Evolutionary conservation across 2,888 invertebrate genomes (phyloP).

Genomic region (Drosophila hamatofila): DNA sequence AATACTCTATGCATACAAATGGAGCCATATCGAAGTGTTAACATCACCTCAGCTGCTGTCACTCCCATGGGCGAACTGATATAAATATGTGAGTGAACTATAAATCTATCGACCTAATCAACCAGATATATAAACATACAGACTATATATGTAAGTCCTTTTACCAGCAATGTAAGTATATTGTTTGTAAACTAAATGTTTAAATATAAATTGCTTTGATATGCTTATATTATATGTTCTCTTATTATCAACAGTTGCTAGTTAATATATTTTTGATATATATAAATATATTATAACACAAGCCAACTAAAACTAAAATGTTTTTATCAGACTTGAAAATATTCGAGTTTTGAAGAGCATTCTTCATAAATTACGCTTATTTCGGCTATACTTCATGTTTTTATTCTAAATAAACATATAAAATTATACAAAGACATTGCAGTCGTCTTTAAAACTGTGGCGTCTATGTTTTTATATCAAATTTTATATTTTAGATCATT

Average conservation of each 20-base stretch:
- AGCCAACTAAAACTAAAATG: neutral
- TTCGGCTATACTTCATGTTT: too few relatives aligned
- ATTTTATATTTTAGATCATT: too few relatives aligned
- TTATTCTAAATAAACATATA: too few relatives aligned
- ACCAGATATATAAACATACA: too few relatives aligned
- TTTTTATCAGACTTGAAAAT: too few relatives aligned
- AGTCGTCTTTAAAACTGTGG: too few relatives aligned
- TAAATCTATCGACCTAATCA: constrained; percentile 5
- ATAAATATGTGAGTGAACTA: neutral
- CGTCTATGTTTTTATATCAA: too few relatives aligned
- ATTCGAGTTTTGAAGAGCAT: too few relatives aligned
- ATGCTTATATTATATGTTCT: neutral
- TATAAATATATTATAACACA: too few relatives aligned
- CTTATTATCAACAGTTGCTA: neutral
- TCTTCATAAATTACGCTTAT: too few relatives aligned
- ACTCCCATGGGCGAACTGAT: constrained; percentile 14
- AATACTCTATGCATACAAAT: constrained; percentile 28
- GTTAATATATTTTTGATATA: neutral
- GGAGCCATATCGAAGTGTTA: neutral
- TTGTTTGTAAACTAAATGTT: neutral
- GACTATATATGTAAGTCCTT: neutral
- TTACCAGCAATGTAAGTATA: neutral
- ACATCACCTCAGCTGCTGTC: constrained; percentile 3
- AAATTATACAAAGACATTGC: too few relatives aligned
- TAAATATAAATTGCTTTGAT: neutral